Percentiles rank a stretch among this genome's conserved stretches.
These are phyloP conservation scores for Eristalis pertinax DNA, from an alignment of 2,888 invertebrate genomes.

Conservation along the genomic window DNA sequence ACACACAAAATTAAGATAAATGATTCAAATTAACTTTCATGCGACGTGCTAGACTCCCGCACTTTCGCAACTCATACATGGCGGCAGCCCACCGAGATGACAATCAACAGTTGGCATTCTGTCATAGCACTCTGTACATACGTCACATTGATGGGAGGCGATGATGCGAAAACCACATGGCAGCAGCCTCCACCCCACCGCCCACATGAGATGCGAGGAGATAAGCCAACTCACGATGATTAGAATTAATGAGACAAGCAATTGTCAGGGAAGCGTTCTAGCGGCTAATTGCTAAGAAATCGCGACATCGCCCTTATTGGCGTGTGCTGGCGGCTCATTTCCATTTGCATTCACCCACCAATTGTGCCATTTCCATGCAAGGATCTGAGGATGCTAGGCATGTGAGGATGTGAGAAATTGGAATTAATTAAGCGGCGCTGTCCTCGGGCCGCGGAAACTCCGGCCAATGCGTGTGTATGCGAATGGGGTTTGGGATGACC, in stretches of 20 bases:
- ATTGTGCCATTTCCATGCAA: constrained; percentile 57
- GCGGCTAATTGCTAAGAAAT: constrained; percentile 72
- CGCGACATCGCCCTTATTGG: constrained; percentile 59
- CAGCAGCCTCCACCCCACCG: constrained; percentile 26
- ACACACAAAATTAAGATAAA: constrained; percentile 71
- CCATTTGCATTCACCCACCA: constrained; percentile 63
- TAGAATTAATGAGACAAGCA: constrained; percentile 73
- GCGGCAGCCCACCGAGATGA: constrained; percentile 23
- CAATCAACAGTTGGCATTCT: constrained; percentile 65
- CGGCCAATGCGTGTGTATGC: not conserved
- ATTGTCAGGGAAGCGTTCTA: constrained; percentile 70
- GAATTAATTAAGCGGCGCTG: constrained; percentile 65
- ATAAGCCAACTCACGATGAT: constrained; percentile 71
- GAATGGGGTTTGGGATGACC: not conserved
- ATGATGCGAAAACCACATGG: constrained; percentile 21
- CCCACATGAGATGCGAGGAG: constrained; percentile 64
- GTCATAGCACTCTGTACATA: constrained; percentile 41
- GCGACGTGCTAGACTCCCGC: constrained; percentile 58
- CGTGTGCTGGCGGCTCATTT: constrained; percentile 33
- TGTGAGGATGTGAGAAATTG: constrained; percentile 20
- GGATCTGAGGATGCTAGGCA: not conserved
- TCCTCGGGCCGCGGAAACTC: constrained; percentile 36
- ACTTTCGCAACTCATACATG: constrained; percentile 44
- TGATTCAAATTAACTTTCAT: constrained; percentile 71
- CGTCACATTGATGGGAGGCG: constrained; percentile 33